Base-by-base conservation (phyloP, 92 coral and sea anemone species). In the Umimayanthus chanpuru region DNA sequence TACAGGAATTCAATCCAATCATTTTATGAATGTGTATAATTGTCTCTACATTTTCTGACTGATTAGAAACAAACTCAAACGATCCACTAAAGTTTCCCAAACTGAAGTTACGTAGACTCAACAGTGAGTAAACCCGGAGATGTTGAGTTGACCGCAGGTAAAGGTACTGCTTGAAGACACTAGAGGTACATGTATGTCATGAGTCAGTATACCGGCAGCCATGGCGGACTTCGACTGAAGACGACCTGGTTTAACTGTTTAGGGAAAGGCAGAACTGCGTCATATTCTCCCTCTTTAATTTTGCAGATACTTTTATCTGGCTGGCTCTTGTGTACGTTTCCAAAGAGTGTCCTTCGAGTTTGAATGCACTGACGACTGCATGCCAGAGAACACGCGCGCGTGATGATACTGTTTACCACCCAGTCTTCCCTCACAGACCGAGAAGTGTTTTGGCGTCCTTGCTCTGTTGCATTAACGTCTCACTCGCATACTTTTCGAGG, bases 401-500 rank as follows among this genome's bases (percentile, higher is more conserved):
- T 55, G 64, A 11, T 3, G n/a, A 55, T 8, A 16, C 15, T 6
- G 21, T 61, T 0, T 21, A 61, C 32, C 66, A 20, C 21, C 41
- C 49, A 61, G 29, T 39, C 71, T 61, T 47, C 55, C 8, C 82
- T 71, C 89, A 95, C 50, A 96, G 82, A n/a, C 99, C 99, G n/a
- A 96, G 96, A 25, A 96, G 88, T 41, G 99, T 88, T 81, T 95
- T 96, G 9, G 99, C 99, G 26, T 96, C 99, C 86, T 95, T 95
- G 76, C 99, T 96, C 85, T 96, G 99, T 14, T 96, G 98, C 87
- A 96, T 93, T 2, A 96, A 88, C 11, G 98, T 92, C 76, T 96
- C 99, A 43, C 99, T 96, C 76, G 99, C 97, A 83, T 96, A 96
- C 74, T 96, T 96, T 36, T 96, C 99, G 11, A 96, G 96, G 26